A percentile compares a stretch with the other conserved stretches of the same genome.
phyloP scores from a whole-genome alignment of 1,140 invertebrate species.

The Brachionus plicatilis region DNA sequence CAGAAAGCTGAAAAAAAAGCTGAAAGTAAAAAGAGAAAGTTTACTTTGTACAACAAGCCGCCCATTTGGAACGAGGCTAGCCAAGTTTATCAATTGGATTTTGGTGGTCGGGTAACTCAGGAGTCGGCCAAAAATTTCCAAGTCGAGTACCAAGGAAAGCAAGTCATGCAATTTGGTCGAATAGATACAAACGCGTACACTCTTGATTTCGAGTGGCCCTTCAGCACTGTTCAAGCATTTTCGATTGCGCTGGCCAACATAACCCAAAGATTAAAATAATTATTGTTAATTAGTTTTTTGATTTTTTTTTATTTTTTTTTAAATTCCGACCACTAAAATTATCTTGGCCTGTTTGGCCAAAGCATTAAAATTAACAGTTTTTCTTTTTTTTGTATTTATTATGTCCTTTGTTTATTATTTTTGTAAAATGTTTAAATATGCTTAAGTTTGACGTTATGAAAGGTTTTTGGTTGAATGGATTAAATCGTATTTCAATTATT shows the following conservation, averaged over 20 bases:
- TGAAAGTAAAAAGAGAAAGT: conserved; percentile 47
- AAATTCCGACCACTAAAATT: neutral
- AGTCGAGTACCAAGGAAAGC: conserved; percentile 91
- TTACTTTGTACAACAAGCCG: conserved; percentile 96
- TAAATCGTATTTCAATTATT: neutral
- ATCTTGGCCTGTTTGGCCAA: neutral
- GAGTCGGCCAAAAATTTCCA: conserved; percentile 99
- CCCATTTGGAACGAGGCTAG: conserved; percentile 99
- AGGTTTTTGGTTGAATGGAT: neutral
- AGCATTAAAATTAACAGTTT: neutral
- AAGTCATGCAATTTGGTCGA: conserved; percentile 98
- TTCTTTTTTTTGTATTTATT: neutral
- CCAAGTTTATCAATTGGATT: conserved; percentile 97
- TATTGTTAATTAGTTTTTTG: neutral
- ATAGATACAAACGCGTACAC: conserved; percentile 98
- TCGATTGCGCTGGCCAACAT: conserved; percentile 95
- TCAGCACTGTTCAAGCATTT: conserved; percentile 94
- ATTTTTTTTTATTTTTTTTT: neutral
- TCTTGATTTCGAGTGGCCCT: conserved; percentile 96
- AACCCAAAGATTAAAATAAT: conserved; percentile 91
- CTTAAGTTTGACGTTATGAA: neutral
- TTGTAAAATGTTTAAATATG: neutral
- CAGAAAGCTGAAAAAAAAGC: neutral
- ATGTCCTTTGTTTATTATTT: neutral
- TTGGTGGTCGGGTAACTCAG: conserved; percentile 96